Percentiles rank a stretch among this genome's conserved stretches.
phyloP scores from a whole-genome alignment of 2,113 vertebrate species.

The Sander lucioperca region DNA sequence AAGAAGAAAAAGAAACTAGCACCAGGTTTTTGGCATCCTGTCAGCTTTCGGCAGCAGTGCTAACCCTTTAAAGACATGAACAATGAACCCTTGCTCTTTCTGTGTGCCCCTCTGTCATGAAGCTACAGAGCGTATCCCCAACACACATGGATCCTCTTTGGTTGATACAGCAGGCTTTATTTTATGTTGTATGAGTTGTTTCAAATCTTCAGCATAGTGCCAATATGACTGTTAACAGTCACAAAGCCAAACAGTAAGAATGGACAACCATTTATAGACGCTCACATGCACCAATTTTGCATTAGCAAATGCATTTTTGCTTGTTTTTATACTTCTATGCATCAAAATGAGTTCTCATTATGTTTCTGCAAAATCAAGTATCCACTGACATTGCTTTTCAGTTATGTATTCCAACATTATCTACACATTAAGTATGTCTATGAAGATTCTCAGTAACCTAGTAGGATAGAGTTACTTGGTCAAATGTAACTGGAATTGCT shows the following conservation, averaged over 20 bases:
- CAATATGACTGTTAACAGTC: not conserved
- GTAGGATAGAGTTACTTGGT: too few species aligned
- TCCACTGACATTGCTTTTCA: too few species aligned
- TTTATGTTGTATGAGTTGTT: conserved; percentile 13
- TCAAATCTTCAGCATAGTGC: not conserved
- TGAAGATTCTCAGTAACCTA: too few species aligned
- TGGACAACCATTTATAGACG: not conserved
- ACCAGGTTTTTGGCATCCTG: conserved; percentile 36
- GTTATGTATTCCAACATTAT: too few species aligned
- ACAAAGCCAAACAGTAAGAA: too few species aligned
- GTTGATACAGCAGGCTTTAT: conserved; percentile 5
- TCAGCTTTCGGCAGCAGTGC: conserved; percentile 34
- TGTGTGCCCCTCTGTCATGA: conserved; percentile 6
- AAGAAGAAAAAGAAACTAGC: not conserved
- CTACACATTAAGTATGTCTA: too few species aligned
- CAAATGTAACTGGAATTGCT: too few species aligned
- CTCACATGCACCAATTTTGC: not conserved
- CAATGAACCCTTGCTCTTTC: conserved; percentile 31
- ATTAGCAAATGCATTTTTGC: too few species aligned
- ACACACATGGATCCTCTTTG: conserved; percentile 15
- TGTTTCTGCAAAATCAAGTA: too few species aligned
- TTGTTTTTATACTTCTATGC: too few species aligned
- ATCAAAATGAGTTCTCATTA: too few species aligned
- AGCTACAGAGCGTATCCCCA: conserved; percentile 27
- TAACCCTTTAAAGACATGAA: conserved; percentile 46